Conservation (phyloP, 1,140 invertebrate genomes). For the Drosophila grimshawi region DNA sequence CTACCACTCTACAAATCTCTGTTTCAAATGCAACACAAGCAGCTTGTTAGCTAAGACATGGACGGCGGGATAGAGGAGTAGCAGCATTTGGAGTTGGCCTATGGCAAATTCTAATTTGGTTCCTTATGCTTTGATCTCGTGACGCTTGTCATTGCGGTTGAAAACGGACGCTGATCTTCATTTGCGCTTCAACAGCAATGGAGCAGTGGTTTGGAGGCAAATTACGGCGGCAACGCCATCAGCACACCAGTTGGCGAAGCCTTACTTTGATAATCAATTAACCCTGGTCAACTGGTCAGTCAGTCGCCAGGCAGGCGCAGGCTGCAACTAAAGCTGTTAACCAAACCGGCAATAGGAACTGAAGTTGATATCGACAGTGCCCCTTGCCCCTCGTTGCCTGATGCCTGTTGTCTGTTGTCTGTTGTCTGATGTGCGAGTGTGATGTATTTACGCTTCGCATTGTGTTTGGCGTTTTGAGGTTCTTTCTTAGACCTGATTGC, state of each 20-base stretch:
- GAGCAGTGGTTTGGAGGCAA: background rate
- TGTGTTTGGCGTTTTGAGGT: background rate
- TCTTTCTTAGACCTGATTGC: constrained; percentile 23
- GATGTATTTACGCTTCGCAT: constrained; percentile 2
- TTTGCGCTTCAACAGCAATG: constrained; percentile 37
- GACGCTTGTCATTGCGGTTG: constrained; percentile 70
- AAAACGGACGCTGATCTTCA: constrained; percentile 39
- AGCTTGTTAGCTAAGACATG: constrained; percentile 39
- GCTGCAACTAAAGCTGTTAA: constrained; percentile 10
- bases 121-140: constrained; percentile 72
- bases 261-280: constrained; percentile 71
- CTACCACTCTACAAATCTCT: constrained; percentile 25
- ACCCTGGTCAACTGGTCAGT: constrained; percentile 62
- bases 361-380: constrained; percentile 9
- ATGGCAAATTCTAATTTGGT: constrained; percentile 68
- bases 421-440: background rate
- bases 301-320: constrained; percentile 26
- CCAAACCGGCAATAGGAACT: constrained; percentile 1
- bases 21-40: constrained; percentile 17
- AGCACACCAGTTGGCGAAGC: constrained; percentile 11
- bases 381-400: background rate
- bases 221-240: constrained; percentile 40
- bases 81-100: constrained; percentile 15
- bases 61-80: background rate
- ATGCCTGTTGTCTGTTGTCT: constrained; percentile 10